Evolutionary conservation across 2,888 invertebrate species (phyloP).

Genomic region (Phorcus lineatus): DNA sequence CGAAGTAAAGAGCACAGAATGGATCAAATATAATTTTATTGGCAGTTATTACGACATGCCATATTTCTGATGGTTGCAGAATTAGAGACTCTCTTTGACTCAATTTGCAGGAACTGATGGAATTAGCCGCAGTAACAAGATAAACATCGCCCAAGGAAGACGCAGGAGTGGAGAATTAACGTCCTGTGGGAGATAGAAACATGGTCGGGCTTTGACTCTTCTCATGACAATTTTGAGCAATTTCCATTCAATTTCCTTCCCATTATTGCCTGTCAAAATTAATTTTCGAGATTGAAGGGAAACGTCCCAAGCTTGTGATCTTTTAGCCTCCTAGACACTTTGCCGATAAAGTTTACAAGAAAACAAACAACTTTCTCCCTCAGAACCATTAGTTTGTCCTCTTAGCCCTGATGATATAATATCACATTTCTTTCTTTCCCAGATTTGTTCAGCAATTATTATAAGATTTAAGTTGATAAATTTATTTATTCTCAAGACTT

Average conservation of each 20-base stretch:
- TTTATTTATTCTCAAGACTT: too few relatives aligned
- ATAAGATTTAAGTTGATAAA: too few relatives aligned
- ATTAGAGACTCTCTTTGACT: neutral
- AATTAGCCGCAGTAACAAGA: constrained; percentile 8
- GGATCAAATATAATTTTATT: too few relatives aligned
- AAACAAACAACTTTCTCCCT: neutral
- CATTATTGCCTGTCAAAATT: constrained; percentile 32
- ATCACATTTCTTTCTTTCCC: too few relatives aligned
- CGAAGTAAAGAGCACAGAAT: too few relatives aligned
- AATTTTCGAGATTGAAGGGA: constrained; percentile 28
- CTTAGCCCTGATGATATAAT: too few relatives aligned
- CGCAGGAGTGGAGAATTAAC: neutral
- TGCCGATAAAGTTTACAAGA: constrained; percentile 19
- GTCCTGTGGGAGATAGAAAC: neutral
- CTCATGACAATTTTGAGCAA: constrained; percentile 34
- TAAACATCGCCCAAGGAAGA: neutral
- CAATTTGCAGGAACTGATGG: constrained; percentile 1
- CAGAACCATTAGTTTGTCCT: too few relatives aligned
- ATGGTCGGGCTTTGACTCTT: neutral
- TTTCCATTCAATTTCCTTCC: constrained; percentile 43
- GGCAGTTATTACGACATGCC: too few relatives aligned
- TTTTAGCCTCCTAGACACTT: neutral
- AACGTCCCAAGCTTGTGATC: neutral
- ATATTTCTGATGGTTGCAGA: neutral
- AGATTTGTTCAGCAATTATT: too few relatives aligned